Evolutionary conservation across 2,888 invertebrate genomes (phyloP), one percentile per base, ranked within the genome.

Genomic region (Lycophotia porphyrea): DNA sequence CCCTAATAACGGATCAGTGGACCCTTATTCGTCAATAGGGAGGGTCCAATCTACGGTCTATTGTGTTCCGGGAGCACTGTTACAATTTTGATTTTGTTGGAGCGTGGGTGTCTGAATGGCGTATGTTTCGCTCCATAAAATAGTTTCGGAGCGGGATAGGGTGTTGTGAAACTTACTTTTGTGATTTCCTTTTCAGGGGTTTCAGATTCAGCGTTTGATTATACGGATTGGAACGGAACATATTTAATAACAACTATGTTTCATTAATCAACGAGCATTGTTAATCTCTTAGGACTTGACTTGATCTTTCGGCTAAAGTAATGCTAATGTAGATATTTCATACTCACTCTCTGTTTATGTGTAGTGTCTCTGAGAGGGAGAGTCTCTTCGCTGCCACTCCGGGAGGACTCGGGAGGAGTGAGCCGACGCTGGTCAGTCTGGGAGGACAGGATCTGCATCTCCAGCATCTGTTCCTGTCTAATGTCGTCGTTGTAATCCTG

Each of bases 401-500:
- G 90, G 8, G 96, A 96, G 7, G 95, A 96, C 78, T 95, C 95
- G 0, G 95, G 95, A 4, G 96, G 96, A 2, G 95, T 95, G 66
- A 96, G 93, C 64, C 94, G 91, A 47, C 96, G 93, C 88, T 95
- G 95, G 81, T 97, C 96, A 80, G 87, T 94, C 92, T 97, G 94
- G 13, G 97, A 97, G 9, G 98, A 98, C 85, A 98, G 94, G 84
- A 98, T 98, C 96, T 98, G 98, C 98, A 98, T 98, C 94, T 98
- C 98, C 97, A 98, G 97, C 98, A 98, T 98, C 94, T 99, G 99
- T 91, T 98, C 98, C 93, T 98, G 98, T 88, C 98, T 97, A 88
- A 99, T 99, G 91, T 99, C 98, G 91, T 99, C 99, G 93, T 99
- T 98, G 97, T 98, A 98, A 93, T 99, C 98, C 98, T 98, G 96